Conservation (phyloP, 2,888 invertebrate genomes). For the Glyphotaelius pellucidus region DNA sequence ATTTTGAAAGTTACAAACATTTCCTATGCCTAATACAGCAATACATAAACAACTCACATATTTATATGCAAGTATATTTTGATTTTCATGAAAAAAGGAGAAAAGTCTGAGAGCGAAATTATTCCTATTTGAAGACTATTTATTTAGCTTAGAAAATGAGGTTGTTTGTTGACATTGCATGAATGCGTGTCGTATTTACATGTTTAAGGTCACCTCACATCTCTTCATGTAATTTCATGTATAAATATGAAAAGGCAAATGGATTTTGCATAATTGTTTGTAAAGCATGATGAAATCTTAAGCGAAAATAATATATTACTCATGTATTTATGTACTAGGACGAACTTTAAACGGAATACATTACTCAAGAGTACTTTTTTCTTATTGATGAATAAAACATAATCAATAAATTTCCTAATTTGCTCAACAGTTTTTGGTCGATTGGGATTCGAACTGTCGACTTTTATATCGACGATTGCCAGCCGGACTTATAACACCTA, state of each 20-base stretch:
- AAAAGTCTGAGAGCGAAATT: too few relatives aligned
- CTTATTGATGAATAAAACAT: too few relatives aligned
- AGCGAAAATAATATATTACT: not conserved
- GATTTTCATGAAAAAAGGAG: too few relatives aligned
- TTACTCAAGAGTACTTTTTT: not conserved
- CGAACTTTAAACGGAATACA: not conserved
- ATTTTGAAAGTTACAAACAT: too few relatives aligned
- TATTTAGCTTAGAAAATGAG: not conserved
- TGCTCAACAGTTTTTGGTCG: too few relatives aligned
- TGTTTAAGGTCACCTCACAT: not conserved
- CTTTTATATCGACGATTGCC: not conserved
- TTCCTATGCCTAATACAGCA: too few relatives aligned
- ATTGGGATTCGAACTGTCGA: not conserved
- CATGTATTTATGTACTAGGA: not conserved
- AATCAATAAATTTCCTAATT: too few relatives aligned
- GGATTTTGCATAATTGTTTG: conserved; percentile 2
- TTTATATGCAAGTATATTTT: too few relatives aligned
- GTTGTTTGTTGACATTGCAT: not conserved
- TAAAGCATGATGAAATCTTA: not conserved
- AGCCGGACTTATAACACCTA: not conserved
- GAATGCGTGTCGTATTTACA: not conserved
- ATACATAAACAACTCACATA: too few relatives aligned
- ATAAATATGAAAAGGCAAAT: not conserved
- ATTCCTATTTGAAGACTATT: too few relatives aligned
- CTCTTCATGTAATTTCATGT: not conserved